A percentile compares a stretch with the other conserved stretches of the same genome.
Evolutionary conservation across 2,888 invertebrate species (phyloP).

Genomic region (Lydus trimaculatus): DNA sequence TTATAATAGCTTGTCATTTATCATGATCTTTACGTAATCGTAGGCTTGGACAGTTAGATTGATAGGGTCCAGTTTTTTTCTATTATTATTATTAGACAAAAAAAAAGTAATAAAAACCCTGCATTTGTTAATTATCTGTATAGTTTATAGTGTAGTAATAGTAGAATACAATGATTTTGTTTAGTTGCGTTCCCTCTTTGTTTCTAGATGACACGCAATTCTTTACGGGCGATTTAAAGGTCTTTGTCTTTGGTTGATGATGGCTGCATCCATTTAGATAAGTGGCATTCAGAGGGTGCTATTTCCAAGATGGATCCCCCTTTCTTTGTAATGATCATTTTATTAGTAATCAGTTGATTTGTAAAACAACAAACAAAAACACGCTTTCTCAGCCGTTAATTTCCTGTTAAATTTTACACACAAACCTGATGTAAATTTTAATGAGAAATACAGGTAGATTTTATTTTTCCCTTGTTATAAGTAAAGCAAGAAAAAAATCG

Average conservation of each 20-base stretch:
- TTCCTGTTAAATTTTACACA: background rate
- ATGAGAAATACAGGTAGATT: background rate
- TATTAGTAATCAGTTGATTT: conserved; percentile 6
- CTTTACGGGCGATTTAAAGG: conserved; percentile 41
- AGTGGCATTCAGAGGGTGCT: conserved; percentile 36
- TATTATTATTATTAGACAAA: background rate
- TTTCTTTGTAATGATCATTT: background rate
- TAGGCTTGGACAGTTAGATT: background rate
- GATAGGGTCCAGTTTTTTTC: background rate
- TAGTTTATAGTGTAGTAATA: conserved; percentile 6
- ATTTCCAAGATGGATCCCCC: conserved; percentile 10
- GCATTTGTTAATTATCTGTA: background rate
- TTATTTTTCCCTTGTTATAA: background rate
- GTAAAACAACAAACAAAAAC: background rate
- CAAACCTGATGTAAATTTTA: background rate
- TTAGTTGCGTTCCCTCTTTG: background rate
- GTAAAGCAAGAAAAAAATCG: background rate
- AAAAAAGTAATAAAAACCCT: background rate
- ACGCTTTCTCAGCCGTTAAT: background rate
- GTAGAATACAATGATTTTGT: conserved; percentile 15
- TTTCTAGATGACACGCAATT: conserved; percentile 9
- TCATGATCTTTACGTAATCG: conserved; percentile 13
- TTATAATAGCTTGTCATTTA: conserved; percentile 27
- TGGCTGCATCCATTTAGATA: conserved; percentile 44
- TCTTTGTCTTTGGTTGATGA: conserved; percentile 43